These are phyloP conservation scores for Octomys mimax DNA, from an alignment of 2,797 vertebrate genomes.

Conservation along the genomic window DNA sequence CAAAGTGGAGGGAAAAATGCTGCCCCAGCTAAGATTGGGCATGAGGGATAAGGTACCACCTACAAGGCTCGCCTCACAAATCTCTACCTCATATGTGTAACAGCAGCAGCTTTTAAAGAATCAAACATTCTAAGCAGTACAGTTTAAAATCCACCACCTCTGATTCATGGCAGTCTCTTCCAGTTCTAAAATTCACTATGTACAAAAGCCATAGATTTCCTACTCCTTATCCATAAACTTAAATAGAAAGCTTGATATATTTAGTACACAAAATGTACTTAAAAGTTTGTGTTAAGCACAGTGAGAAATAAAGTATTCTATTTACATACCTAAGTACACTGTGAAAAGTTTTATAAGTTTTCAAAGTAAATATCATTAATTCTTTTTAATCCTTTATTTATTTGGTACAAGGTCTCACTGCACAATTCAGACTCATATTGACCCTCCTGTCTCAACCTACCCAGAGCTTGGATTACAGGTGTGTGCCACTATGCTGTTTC, in stretches of 20 bases:
- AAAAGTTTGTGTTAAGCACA: not conserved
- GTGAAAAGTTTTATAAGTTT: constrained; percentile 21
- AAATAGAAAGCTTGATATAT: not conserved
- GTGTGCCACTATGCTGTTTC: too few relatives aligned
- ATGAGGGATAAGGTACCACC: not conserved
- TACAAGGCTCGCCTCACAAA: not conserved
- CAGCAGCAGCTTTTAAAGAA: not conserved
- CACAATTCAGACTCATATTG: too few relatives aligned
- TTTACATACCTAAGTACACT: constrained; percentile 16
- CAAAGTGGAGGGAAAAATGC: not conserved
- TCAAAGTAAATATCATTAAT: not conserved
- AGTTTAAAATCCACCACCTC: not conserved
- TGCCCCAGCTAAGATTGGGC: not conserved
- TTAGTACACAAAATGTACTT: constrained; percentile 3
- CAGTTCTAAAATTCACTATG: constrained; percentile 19
- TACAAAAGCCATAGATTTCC: not conserved
- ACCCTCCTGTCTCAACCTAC: too few relatives aligned
- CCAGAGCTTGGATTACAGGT: too few relatives aligned
- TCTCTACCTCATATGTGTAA: not conserved
- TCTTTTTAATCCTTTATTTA: too few relatives aligned
- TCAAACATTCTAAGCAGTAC: not conserved
- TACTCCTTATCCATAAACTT: constrained; percentile 17
- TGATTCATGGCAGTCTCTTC: not conserved
- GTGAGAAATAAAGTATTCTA: constrained; percentile 24
- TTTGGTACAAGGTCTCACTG: too few relatives aligned